phyloP scores from a whole-genome alignment of 1,140 invertebrate species.

The Chlorops oryzae region DNA sequence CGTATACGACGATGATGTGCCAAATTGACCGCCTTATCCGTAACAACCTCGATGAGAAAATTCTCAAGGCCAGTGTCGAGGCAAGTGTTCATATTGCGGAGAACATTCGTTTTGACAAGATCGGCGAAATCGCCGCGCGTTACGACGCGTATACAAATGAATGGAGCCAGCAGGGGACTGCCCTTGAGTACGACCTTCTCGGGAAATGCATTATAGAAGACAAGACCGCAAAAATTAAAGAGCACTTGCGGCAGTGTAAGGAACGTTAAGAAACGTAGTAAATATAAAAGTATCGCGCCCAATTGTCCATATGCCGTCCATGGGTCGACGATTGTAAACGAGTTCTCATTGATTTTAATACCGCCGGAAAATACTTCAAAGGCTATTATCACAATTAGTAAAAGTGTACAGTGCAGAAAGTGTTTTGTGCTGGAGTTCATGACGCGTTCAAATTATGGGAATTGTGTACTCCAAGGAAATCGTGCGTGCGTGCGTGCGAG shows the following conservation, averaged over 20 bases:
- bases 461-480: too few relatives aligned
- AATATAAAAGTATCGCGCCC: constrained; percentile 67
- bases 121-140: constrained; percentile 93
- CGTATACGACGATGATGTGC: constrained; percentile 65
- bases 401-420: constrained; percentile 69
- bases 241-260: constrained; percentile 84
- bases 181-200: constrained; percentile 86
- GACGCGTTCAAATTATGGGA: constrained; percentile 15
- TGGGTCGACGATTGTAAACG: constrained; percentile 64
- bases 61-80: constrained; percentile 87
- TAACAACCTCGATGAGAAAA: constrained; percentile 95
- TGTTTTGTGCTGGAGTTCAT: constrained; percentile 65
- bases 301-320: constrained; percentile 73
- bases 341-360: constrained; percentile 59
- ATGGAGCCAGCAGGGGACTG: constrained; percentile 85
- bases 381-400: constrained; percentile 66
- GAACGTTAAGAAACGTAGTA: constrained; percentile 74
- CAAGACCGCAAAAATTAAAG: constrained; percentile 86
- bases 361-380: constrained; percentile 78
- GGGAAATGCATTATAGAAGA: constrained; percentile 91
- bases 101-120: constrained; percentile 83
- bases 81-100: constrained; percentile 84
- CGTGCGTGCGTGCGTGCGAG: too few relatives aligned
- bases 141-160: constrained; percentile 92
- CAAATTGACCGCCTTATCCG: constrained; percentile 79